Percentiles rank a stretch among this genome's conserved stretches.
Evolutionary conservation across 2,888 invertebrate genomes (phyloP).

Genomic region (Pristionchus exspectatus): DNA sequence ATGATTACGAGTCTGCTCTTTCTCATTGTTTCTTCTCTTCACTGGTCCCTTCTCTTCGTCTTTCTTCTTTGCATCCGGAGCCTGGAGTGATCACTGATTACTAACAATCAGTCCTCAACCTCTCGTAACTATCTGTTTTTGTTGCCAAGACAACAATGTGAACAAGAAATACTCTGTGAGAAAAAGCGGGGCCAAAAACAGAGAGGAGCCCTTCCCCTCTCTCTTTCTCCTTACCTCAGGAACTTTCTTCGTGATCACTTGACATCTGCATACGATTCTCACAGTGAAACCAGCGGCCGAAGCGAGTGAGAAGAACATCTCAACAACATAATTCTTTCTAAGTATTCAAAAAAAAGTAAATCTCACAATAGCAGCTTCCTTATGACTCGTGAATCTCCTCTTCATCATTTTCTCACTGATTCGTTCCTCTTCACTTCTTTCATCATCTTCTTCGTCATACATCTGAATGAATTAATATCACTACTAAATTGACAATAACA

Average conservation of each 20-base stretch:
- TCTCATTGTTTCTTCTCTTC: slow-evolving; percentile 8
- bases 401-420: slow-evolving; percentile 28
- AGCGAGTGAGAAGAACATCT: slow-evolving; percentile 39
- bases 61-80: slow-evolving; percentile 1
- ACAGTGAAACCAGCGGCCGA: not conserved
- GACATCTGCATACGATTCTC: slow-evolving; percentile 19
- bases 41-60: not conserved
- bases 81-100: not conserved
- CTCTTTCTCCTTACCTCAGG: not conserved
- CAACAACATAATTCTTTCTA: not conserved
- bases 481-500: not conserved
- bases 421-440: slow-evolving; percentile 19
- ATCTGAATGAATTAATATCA: not conserved
- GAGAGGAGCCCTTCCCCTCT: not conserved
- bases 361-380: slow-evolving; percentile 23
- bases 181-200: no score
- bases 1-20: not conserved
- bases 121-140: no score
- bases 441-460: slow-evolving; percentile 12
- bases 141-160: no score
- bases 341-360: not conserved
- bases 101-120: no score
- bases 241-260: slow-evolving; percentile 27
- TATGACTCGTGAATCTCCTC: not conserved
- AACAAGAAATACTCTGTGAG: no score